Conservation (phyloP, 2,797 vertebrate species). For the Hemitrygon akajei region DNA sequence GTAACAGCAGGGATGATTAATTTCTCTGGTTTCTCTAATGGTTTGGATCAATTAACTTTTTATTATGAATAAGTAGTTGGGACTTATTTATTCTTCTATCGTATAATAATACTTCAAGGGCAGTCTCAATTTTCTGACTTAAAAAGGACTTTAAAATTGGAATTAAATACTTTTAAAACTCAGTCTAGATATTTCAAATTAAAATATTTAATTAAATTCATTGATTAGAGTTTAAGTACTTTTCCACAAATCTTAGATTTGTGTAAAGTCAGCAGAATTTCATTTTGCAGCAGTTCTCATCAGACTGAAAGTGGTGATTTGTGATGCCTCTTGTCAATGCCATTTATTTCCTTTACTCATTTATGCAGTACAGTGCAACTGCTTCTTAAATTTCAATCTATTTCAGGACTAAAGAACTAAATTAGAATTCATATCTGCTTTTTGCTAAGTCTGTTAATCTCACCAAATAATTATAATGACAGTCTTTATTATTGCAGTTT, state of each 20-base stretch:
- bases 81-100: background rate
- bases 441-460: background rate
- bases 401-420: background rate
- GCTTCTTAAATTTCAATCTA: background rate
- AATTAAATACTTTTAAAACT: background rate
- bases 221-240: background rate
- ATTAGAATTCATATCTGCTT: background rate
- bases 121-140: background rate
- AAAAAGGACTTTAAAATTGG: background rate
- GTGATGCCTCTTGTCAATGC: background rate
- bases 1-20: background rate
- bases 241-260: background rate
- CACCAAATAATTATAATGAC: background rate
- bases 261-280: background rate
- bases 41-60: conserved; percentile 1
- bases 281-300: background rate
- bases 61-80: background rate
- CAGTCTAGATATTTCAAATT: background rate
- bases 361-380: background rate
- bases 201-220: background rate
- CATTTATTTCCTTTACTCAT: background rate
- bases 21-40: background rate
- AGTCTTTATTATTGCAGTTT: background rate
- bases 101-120: background rate
- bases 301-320: background rate